Evolutionary conservation across 1,140 invertebrate genomes (phyloP), one percentile per base, ranked within the genome.

Genomic region (Charaxes varanes): DNA sequence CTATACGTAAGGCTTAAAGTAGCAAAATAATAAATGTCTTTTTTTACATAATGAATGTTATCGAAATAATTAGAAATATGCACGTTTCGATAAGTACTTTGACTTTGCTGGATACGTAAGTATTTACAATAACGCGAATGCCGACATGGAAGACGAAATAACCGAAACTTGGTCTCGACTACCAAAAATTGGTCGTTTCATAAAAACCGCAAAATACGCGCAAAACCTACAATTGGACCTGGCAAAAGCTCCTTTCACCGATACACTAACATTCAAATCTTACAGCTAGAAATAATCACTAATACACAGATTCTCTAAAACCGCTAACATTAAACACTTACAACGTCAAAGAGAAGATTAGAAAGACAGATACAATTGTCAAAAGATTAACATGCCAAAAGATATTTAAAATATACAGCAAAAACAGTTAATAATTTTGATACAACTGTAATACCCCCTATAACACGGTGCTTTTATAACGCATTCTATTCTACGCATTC

Each of bases 101-200:
- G 19, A 37, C 31, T 31, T 36, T 6, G 35, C 14, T 36, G 32
- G 12, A 17, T 27, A 8, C 19, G 23, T 34, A 13, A 13, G 12
- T 37, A 26, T 7, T 15, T 18, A 4, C 28, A 18, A 24, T 24
- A 6, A 4, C 18, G 28, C 26, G 15, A 28, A n/a, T 19, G 8
- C 12, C 17, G 19, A n/a, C n/a, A n/a, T 35, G 50, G 45, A 53
- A 53, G 50, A 53, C 50, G 16, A 37, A 23, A n/a, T 6, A 14
- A 42, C 28, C n/a, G 34, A 35, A 23, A 13, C 11, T 28, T 27
- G 4, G 33, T 17, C 13, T 21, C 33, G 33, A 27, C 44, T 43
- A 53, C 37, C 15, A 31, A 41, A 53, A 53, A 53, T 53, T 53
- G 50, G 44, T 53, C 50, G 35, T 23, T 45, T 30, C 14, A 17